Percentiles rank a stretch among this genome's conserved stretches.
These are phyloP conservation scores for Catalaphyllia jardinei DNA, from an alignment of 64 coral and sea anemone genomes.

Conservation along the genomic window DNA sequence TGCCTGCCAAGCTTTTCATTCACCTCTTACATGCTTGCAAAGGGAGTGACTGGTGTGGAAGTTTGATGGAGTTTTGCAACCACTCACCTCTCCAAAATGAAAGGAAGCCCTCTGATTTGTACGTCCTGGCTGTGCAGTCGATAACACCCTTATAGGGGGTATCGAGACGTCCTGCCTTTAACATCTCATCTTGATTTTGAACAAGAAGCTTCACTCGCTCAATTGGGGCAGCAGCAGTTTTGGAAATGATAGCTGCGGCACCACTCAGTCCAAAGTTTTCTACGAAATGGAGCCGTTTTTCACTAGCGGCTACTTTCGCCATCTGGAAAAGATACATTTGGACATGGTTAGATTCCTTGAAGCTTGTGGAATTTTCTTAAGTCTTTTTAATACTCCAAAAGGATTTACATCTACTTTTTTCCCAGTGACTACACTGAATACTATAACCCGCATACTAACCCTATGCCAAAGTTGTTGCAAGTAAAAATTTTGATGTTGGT, in stretches of 20 bases:
- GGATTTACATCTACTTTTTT: too few species aligned
- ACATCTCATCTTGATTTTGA: conserved; percentile 99
- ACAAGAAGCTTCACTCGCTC: conserved; percentile 98
- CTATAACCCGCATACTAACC: too few species aligned
- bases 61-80: neutral
- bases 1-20: too few species aligned
- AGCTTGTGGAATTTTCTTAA: too few species aligned
- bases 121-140: conserved; percentile 86
- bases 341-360: neutral
- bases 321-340: conserved; percentile 11
- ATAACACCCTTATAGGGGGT: conserved; percentile 92
- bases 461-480: too few species aligned
- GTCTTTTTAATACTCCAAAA: too few species aligned
- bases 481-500: too few species aligned
- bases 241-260: conserved; percentile 95
- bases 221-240: conserved; percentile 96
- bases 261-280: conserved; percentile 99
- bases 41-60: neutral
- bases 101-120: conserved; percentile 76
- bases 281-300: conserved; percentile 87
- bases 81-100: conserved; percentile 95
- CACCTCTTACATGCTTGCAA: neutral
- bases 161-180: conserved; percentile 83
- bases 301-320: conserved; percentile 30
- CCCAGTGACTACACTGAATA: too few species aligned